Evolutionary conservation across 1,140 invertebrate genomes (phyloP), one percentile per base, ranked within the genome.

Genomic region (Physella acuta): DNA sequence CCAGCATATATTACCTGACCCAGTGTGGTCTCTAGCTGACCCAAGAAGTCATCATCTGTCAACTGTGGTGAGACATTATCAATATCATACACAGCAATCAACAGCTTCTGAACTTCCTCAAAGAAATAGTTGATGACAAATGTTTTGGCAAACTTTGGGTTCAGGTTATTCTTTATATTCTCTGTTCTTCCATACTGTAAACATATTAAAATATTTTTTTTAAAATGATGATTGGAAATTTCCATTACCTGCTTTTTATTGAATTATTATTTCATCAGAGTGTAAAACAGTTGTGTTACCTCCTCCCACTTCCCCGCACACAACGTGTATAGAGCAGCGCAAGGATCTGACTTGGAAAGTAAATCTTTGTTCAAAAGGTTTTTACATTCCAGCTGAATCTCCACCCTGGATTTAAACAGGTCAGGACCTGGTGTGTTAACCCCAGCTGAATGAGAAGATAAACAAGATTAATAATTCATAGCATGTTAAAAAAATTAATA

Each of bases 341-440:
- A 88, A 17, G 90, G 90, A 78, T 91, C 90, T 37, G 88, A 90
- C 75, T 89, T 89, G 0, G 89, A 90, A 28, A 89, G 80, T n/a
- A 88, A 78, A 82, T 90, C 89, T 72, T 85, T 87, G 72, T 90
- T 88, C n/a, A 85, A 68, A 17, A 90, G 79, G 73, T 87, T 84
- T 69, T 87, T 88, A 78, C 79, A 84, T 78, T 81, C 77, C 16
- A 84, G 75, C 17, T 77, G 52, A 1, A 84, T 69, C 55, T 83
- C 79, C 8, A 84, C 82, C 62, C 78, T 78, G 20, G 81, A 78
- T 26, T 78, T 73, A 28, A 77, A 79, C 34, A 76, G 72, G 53
- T 71, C 64, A 26, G 64, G 36, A 17, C 64, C 64, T n/a, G 64
- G 64, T 17, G 33, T 34, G 14, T 14, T 26, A 5, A 56, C 64